Evolutionary conservation across 2,113 vertebrate species (phyloP), one percentile per base, ranked within the genome.

Genomic region (Spea multiplicata): DNA sequence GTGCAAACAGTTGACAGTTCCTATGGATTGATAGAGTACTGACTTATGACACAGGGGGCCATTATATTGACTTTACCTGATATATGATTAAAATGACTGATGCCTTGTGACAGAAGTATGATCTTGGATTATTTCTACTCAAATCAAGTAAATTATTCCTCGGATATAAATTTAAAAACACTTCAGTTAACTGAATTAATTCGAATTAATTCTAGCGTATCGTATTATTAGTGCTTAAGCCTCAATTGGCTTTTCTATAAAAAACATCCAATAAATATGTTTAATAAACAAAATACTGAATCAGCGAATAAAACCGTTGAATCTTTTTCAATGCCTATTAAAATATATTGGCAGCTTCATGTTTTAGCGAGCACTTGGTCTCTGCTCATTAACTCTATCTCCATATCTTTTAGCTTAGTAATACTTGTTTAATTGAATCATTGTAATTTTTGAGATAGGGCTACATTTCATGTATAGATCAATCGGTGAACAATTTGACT

Each of bases 21-120:
- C 53, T 66, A n/a, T 46, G 70, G 49, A 66, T 45, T 66, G 44
- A 47, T 66, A n/a, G 44, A 65, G 44, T 79, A 73, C 57, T 73
- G 69, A 66, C 10, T 17, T 57, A 47, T 45, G 13, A 55, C 49
- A 73, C 61, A 74, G 16, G 6, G 17, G 9, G 48, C 5, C 47
- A 71, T 71, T 14, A 64, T 69, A 44, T 8, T 47, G 9, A 6
- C 6, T 59, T 57, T 44, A 30, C 30, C 30, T 66, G 64, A 44
- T 66, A 44, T 66, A 5, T 66, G 30, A 44, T 13, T n/a, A 62
- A 62, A 62, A 62, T 62, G 59, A 7, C 59, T 62, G 14, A 13
- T 62, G 7, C 8, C 5, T 62, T 1, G 6, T 69, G 30, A 30
- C 30, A 30, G 1, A 30, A 30, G 30, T 30, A 30, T 30, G 30